Base-by-base conservation (phyloP, 2,888 invertebrate genomes). In the Spilosoma lubricipeda region DNA sequence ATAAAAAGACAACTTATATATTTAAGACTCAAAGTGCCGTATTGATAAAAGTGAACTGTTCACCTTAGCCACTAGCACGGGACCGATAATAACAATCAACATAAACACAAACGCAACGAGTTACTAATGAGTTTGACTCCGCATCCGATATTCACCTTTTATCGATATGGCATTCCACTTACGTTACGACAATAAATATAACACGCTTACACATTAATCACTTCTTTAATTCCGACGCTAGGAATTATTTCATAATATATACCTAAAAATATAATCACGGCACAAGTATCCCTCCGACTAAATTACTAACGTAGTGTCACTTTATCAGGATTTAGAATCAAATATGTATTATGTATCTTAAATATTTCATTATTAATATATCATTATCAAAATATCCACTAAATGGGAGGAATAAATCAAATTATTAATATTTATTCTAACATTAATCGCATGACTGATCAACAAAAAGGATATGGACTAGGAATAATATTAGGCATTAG, bases 311-410 rank as follows among this genome's bases (percentile, higher is more conserved):
- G 92, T 95, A 95, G 95, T 95, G 95, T 95, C 95, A 95, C 95
- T 94, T 95, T 95, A 95, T 95, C 95, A 95, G 95, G 95, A 95
- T 95, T 95, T 95, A 95, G 95, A 95, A 95, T 95, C 95, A 95
- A 95, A 95, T 95, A 95, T 95, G 95, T 95, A 95, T 95, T 95
- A 95, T 95, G 95, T 95, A 95, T 95, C 95, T 95, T 95, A 95
- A 95, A 95, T 95, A 95, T 95, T 95, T 95, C 95, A 94, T 94
- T 95, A 95, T 94, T 95, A 94, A 95, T 95, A 95, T 95, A 95
- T 95, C 95, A 95, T 95, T 95, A 95, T 95, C 95, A 95, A 95
- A 95, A 95, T 95, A 95, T 95, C 95, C 95, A 95, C 95, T 95
- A 95, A 95, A 95, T 94, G 95, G 95, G 95, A 95, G 95, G 95